These are phyloP conservation scores for Heliconius himera DNA, from an alignment of 1,140 invertebrate species.

Conservation along the genomic window DNA sequence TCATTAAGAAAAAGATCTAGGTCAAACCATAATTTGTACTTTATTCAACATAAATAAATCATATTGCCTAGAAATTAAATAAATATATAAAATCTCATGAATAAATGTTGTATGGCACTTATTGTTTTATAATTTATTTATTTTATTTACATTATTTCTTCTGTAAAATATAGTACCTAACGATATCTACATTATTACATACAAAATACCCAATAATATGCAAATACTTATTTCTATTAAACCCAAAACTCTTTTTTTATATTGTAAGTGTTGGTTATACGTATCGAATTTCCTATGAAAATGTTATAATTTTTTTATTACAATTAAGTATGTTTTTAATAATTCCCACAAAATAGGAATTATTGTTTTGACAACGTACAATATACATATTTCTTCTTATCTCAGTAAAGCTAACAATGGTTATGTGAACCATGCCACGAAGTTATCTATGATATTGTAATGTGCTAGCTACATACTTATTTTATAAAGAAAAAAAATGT, in stretches of 20 bases:
- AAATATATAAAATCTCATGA: too few relatives aligned
- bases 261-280: too few relatives aligned
- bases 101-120: too few relatives aligned
- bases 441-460: neutral
- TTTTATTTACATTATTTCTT: neutral
- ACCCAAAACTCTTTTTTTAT: neutral
- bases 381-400: neutral
- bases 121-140: neutral
- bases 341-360: neutral
- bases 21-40: too few relatives aligned
- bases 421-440: constrained; percentile 1
- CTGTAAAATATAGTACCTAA: neutral
- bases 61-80: too few relatives aligned
- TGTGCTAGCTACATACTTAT: neutral
- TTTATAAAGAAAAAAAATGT: too few relatives aligned
- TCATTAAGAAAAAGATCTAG: too few relatives aligned
- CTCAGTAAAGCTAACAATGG: neutral
- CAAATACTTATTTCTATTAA: neutral
- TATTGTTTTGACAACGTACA: neutral
- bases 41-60: too few relatives aligned
- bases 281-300: too few relatives aligned
- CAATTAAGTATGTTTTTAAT: neutral
- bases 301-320: too few relatives aligned
- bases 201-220: neutral
- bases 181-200: neutral